Evolutionary conservation across 2,113 vertebrate genomes (phyloP), one percentile per base, ranked within the genome.

Genomic region (Petaurus breviceps): DNA sequence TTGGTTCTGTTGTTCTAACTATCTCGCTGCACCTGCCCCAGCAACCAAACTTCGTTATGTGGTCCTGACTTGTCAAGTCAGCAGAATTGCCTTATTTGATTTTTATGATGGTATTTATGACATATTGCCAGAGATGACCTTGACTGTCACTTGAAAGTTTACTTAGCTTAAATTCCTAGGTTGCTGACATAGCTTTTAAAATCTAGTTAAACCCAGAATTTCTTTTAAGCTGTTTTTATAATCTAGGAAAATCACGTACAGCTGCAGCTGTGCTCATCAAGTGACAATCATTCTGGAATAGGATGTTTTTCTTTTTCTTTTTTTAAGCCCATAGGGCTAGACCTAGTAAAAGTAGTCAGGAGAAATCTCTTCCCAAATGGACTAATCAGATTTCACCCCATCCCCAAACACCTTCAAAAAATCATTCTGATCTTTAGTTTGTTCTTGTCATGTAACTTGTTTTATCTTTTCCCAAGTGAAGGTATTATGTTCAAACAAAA

Each of bases 211-310:
- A 93, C 55, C 57, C 43, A 8, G 52, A 43, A n/a, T 95, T 91
- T 93, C 95, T 93, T 90, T 92, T 93, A 54, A 2, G 90, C 10
- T 68, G 25, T 68, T 93, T 96, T 57, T 91, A 24, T 55, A 93
- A 50, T 61, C 16, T 4, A 24, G 51, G 25, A 16, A 95, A 54
- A 91, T 53, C 43, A 51, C 0, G 1, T 6, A 61, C 31, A 93
- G 57, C 24, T 89, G 25, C 5, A 89, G 50, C n/a, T 93, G 61
- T 84, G 57, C n/a, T 24, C 8, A 53, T 91, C 47, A n/a, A 47
- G 14, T 47, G 47, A 46, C 8, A 43, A 16, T 89, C 5, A 2
- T 51, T 53, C 51, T 91, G n/a, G 61, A 92, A 52, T 51, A 51
- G n/a, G n/a, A 95, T 31, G 77, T 49, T 0, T 11, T 25, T 77